Evolutionary conservation across 1,140 invertebrate genomes (phyloP), one percentile per base, ranked within the genome.

Genomic region (Gonioctena quinquepunctata): DNA sequence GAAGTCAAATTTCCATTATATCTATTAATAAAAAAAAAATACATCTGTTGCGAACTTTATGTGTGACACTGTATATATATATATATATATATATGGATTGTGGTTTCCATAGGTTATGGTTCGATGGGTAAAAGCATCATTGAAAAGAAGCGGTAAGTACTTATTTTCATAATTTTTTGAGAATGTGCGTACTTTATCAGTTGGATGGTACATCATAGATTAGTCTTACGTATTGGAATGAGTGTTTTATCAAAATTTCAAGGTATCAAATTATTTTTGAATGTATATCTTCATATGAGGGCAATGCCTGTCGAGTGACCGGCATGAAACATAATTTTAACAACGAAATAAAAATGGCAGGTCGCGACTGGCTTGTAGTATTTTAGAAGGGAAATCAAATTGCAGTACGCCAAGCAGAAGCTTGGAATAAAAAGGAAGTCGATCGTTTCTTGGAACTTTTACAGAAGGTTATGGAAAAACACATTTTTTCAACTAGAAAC

Each of bases 341-440:
- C 8, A 21, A 2, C n/a, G 19, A 27, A 28, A n/a, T 19, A 19
- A 33, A 62, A 62, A n/a, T 62, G 13, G 23, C 59, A 28, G 59
- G 27, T 33, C 13, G 16, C 19, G 25, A 62, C n/a, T 62, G 28
- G 27, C 59, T 62, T 7, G n/a, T 18, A 42, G 13, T n/a, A 4
- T 62, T 62, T 62, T 19, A 18, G 16, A 62, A 21, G 27, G 16
- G 59, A 18, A 62, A 62, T 62, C 23, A 62, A n/a, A 28, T 62
- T 27, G 8, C 59, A 16, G 89, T 89, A 81, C 77, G 73, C 71
- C 68, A 72, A 62, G 70, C 72, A 11, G 72, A 71, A 67, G 56
- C 18, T 66, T 74, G 68, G 57, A 70, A 59, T 71, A 71, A 28
- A 73, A n/a, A 26, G 62, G 52, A 73, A 75, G 16, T 80, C 71